Evolutionary conservation across 2,888 invertebrate genomes (phyloP).

Genomic region (Tromatobia lineatoria): DNA sequence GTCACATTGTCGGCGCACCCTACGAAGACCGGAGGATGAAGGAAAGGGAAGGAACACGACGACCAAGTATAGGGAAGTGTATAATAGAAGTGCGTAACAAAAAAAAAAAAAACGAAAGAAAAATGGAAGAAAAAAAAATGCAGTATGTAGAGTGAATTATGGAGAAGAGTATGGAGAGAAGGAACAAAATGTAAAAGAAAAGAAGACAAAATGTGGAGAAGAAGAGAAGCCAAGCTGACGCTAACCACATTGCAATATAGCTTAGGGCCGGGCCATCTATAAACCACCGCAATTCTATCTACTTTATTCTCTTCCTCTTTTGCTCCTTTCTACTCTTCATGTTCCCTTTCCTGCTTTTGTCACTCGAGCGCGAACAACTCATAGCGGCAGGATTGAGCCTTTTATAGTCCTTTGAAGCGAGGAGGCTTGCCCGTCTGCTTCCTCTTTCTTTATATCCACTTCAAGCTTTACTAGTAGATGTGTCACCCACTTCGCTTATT

Average conservation of each 20-base stretch:
- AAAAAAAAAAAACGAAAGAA: slow-evolving; percentile 23
- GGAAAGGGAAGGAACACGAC: slow-evolving; percentile 41
- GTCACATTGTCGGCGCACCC: slow-evolving; percentile 81
- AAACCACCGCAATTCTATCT: slow-evolving; percentile 82
- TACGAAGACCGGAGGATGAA: slow-evolving; percentile 70
- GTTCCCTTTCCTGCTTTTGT: slow-evolving; percentile 52
- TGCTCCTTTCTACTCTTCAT: slow-evolving; percentile 49
- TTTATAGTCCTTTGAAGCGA: slow-evolving; percentile 76
- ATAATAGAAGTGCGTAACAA: slow-evolving; percentile 60
- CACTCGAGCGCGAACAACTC: slow-evolving; percentile 75
- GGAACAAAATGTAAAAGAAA: slow-evolving; percentile 39
- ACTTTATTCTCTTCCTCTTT: slow-evolving; percentile 62
- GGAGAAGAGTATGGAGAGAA: slow-evolving; percentile 23
- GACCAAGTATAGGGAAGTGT: slow-evolving; percentile 41
- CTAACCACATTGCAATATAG: slow-evolving; percentile 79
- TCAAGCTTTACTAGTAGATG: not conserved
- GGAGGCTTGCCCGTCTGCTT: slow-evolving; percentile 53
- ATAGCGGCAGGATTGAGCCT: slow-evolving; percentile 77
- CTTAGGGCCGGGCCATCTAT: slow-evolving; percentile 77
- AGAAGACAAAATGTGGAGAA: slow-evolving; percentile 55
- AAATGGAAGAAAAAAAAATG: slow-evolving; percentile 27
- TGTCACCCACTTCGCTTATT: slow-evolving; percentile 36
- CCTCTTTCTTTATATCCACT: slow-evolving; percentile 40
- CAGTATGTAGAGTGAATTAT: slow-evolving; percentile 59
- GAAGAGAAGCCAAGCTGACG: slow-evolving; percentile 68